Evolutionary conservation across 2,888 invertebrate genomes (phyloP).

Genomic region (Harpalus rufipes): DNA sequence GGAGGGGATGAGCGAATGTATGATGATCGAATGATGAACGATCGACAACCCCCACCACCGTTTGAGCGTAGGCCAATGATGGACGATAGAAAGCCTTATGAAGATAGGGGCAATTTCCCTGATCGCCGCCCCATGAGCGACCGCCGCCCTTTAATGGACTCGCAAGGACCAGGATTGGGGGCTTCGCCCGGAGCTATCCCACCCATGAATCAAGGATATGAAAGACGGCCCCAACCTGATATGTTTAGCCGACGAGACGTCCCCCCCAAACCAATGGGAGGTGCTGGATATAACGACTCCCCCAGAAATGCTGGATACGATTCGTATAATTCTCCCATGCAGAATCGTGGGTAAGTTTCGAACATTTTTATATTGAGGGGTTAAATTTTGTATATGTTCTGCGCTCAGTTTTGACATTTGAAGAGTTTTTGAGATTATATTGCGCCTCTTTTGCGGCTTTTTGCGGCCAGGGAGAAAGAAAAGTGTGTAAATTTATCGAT

Average conservation of each 20-base stretch:
- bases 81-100: slow-evolving; percentile 57
- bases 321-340: slow-evolving; percentile 73
- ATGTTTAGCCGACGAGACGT: slow-evolving; percentile 75
- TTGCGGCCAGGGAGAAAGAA: too few relatives aligned
- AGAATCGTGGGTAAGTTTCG: slow-evolving; percentile 73
- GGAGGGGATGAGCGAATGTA: slow-evolving; percentile 62
- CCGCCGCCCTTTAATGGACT: slow-evolving; percentile 72
- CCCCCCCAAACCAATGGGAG: slow-evolving; percentile 71
- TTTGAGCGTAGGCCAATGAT: slow-evolving; percentile 58
- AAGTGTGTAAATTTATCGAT: too few relatives aligned
- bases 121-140: too few relatives aligned
- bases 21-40: slow-evolving; percentile 71
- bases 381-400: neutral
- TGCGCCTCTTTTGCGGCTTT: neutral
- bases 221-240: slow-evolving; percentile 69
- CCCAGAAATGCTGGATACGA: slow-evolving; percentile 71
- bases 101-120: slow-evolving; percentile 69
- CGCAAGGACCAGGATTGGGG: slow-evolving; percentile 69
- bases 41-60: slow-evolving; percentile 69
- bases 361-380: neutral
- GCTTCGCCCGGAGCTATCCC: slow-evolving; percentile 59
- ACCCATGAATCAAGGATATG: slow-evolving; percentile 35
- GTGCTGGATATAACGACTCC: slow-evolving; percentile 67
- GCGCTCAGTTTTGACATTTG: slow-evolving; percentile 6
- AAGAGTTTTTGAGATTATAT: neutral